Evolutionary conservation across 2,797 vertebrate species (phyloP), one percentile per base, ranked within the genome.

Genomic region (Acipenser ruthenus): DNA sequence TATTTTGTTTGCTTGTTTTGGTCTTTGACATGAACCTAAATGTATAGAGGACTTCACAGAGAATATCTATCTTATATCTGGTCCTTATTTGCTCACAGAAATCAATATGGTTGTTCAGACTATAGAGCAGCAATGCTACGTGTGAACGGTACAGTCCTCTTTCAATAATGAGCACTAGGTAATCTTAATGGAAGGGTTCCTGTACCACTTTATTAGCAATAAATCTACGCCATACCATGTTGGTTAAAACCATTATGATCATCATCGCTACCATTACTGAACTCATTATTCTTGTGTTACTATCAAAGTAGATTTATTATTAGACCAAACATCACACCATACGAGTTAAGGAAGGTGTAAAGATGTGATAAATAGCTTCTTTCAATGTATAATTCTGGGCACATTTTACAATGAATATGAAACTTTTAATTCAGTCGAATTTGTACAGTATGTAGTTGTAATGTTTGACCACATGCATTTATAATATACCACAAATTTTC

Each of bases 201-300:
- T 89, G 84, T 87, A 88, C 82, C 84, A 84, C 86, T 86, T 90
- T 90, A 91, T 90, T 91, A 90, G 86, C 85, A 88, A 91, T 92
- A 91, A 92, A 91, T 92, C 90, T 92, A 86, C 87, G 86, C 87
- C 84, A 83, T 88, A 90, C 87, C 91, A 90, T 89, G 90, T 91
- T 92, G 89, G 89, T 89, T 90, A 90, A 90, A 88, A 90, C 89
- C 85, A 93, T 93, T 91, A 93, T 84, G 84, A 88, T 89, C 88
- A 91, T 90, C 87, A 90, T 85, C 76, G 80, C 86, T 90, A 90
- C 89, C 88, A 91, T 91, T 93, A 91, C 87, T 87, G 88, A 91
- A 89, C 87, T 88, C 87, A 93, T 92, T 92, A 91, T 91, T 92
- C 88, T 90, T 88, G 83, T 88, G 90, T 90, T 90, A 89, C 83